phyloP scores from a whole-genome alignment of 1,140 invertebrate genomes.

The Prorops nasuta region DNA sequence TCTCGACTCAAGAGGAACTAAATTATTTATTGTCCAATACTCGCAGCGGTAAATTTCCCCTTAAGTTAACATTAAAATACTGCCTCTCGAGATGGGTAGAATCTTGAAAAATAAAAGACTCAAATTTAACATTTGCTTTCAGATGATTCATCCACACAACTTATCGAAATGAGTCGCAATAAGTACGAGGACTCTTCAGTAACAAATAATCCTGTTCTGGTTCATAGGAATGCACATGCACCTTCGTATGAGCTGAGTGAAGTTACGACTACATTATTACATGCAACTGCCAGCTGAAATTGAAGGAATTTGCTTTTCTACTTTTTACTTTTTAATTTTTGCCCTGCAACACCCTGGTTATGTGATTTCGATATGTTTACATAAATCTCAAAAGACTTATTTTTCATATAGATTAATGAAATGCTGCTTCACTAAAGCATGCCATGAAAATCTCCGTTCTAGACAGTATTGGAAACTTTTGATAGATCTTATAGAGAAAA shows the following conservation, averaged over 20 bases:
- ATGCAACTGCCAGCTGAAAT: slow-evolving; percentile 44
- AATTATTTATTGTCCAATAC: slow-evolving; percentile 52
- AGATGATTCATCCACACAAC: slow-evolving; percentile 40
- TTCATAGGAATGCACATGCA: slow-evolving; percentile 38
- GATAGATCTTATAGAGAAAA: too few species aligned
- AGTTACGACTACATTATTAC: slow-evolving; percentile 48
- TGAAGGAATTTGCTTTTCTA: not conserved
- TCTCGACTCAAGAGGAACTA: slow-evolving; percentile 58
- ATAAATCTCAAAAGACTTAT: too few species aligned
- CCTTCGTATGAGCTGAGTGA: slow-evolving; percentile 47
- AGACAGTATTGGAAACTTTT: too few species aligned
- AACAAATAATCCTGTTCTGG: slow-evolving; percentile 36
- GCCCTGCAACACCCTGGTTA: not conserved
- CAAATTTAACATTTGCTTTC: slow-evolving; percentile 17
- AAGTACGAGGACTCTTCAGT: slow-evolving; percentile 32
- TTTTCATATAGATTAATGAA: too few species aligned
- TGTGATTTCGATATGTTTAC: too few species aligned
- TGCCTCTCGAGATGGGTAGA: slow-evolving; percentile 36
- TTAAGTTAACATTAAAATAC: too few species aligned
- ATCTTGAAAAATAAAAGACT: slow-evolving; percentile 3
- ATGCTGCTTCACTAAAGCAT: too few species aligned
- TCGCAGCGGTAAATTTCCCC: slow-evolving; percentile 12
- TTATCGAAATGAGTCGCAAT: slow-evolving; percentile 28
- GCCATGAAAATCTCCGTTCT: too few species aligned
- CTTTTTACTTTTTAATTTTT: not conserved